Base-by-base conservation (phyloP, 2,888 invertebrate species). In the Mimumesa dahlbomi region DNA sequence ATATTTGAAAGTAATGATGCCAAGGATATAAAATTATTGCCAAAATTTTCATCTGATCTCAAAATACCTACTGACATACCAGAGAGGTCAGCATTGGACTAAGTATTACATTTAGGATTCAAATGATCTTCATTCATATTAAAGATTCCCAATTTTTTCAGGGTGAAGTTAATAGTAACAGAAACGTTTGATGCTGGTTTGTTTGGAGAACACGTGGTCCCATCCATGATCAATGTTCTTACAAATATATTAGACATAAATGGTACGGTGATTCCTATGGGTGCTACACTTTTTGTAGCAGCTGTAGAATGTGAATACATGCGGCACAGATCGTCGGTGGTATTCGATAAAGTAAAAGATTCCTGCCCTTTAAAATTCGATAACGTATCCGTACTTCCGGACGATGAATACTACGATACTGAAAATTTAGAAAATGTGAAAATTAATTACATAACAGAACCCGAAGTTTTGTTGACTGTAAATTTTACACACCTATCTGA, bases 131-230 rank as follows among this genome's bases (percentile, higher is more conserved):
- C 2, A 14, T 13, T 57, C 46, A 19, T 5, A 16, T 29, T 43
- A 13, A 36, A 58, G 0, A n/a, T 34, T 4, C n/a, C 0, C n/a
- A 1, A 4, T n/a, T 34, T 4, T 34, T 34, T n/a, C 49, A 84
- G 89, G 82, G 91, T 92, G 16, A 91, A 93, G 56, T 86, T 95
- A 43, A 87, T 96, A 54, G 91, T 96, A 0, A 95, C 95, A 1
- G 96, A 96, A 90, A 93, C 94, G 72, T 94, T 96, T 90, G 96
- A 96, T 90, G 93, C 94, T 49, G 95, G 94, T 0, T 85, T 96
- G 21, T 93, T 96, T 87, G 96, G 96, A 0, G 96, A 96, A 89
- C 91, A 93, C 80, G 91, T 94, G 31, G 86, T 96, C 42, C 91
- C 92, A 75, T 93, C 93, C 14, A 85, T 95, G 40, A 88, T 92